These are phyloP conservation scores for Stramonita haemastoma DNA, from an alignment of 2,888 invertebrate species.

Conservation along the genomic window DNA sequence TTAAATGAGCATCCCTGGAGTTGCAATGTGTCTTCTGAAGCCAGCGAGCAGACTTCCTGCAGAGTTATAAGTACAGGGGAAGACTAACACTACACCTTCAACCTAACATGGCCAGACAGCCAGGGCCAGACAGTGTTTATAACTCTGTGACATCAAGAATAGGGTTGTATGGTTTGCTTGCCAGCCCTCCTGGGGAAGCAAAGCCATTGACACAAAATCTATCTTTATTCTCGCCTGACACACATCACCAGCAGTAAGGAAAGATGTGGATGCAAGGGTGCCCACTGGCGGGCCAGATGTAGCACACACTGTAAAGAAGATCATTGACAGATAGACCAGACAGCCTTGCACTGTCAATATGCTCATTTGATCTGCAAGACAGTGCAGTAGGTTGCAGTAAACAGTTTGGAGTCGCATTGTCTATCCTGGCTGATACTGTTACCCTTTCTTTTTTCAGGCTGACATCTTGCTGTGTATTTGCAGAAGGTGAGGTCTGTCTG, in stretches of 20 bases:
- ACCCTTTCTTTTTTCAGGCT: not conserved
- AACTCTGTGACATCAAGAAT: no score
- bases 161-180: no score
- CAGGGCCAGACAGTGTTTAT: not conserved
- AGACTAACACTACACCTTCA: no score
- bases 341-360: slow-evolving; percentile 19
- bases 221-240: slow-evolving; percentile 11
- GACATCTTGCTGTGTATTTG: slow-evolving; percentile 2
- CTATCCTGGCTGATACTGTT: slow-evolving; percentile 33
- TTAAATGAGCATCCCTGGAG: no score
- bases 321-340: slow-evolving; percentile 10
- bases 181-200: not conserved
- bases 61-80: no score
- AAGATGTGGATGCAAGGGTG: not conserved
- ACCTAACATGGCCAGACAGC: not conserved
- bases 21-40: no score
- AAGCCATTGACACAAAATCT: not conserved
- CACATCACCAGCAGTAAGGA: not conserved
- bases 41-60: no score
- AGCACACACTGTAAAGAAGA: not conserved
- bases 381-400: slow-evolving; percentile 26
- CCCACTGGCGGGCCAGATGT: not conserved
- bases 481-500: not conserved
- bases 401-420: slow-evolving; percentile 37
- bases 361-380: slow-evolving; percentile 12